These are phyloP conservation scores for Calcarius ornatus DNA, from an alignment of 2,113 vertebrate species.

Conservation along the genomic window DNA sequence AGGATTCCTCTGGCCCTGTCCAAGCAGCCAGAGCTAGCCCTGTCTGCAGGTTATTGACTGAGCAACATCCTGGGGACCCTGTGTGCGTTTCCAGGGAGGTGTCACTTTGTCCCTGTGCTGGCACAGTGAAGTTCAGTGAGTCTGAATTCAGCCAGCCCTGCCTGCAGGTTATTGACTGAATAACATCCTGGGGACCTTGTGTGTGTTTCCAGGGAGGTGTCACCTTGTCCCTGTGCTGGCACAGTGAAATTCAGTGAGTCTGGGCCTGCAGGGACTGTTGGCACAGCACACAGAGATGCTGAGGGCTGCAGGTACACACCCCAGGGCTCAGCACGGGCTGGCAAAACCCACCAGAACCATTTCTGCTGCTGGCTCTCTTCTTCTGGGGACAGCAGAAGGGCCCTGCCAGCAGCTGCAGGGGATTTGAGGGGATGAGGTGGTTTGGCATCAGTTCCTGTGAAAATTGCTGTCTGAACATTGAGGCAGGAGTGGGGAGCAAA, in stretches of 20 bases:
- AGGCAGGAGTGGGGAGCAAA: no score
- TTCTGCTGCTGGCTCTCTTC: neutral
- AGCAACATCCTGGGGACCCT: rapidly evolving
- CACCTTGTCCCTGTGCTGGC: no score
- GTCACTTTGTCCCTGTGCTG: neutral
- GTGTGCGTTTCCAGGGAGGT: rapidly evolving
- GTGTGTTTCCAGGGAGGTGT: no score
- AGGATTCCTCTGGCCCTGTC: neutral
- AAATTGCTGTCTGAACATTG: neutral
- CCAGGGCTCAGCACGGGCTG: rapidly evolving
- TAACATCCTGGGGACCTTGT: no score
- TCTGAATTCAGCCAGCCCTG: no score
- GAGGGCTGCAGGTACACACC: neutral
- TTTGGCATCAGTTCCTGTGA: neutral
- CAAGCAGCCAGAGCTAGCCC: no score
- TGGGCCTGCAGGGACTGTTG: neutral
- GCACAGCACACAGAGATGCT: neutral
- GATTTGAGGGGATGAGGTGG: neutral
- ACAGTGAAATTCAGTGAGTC: no score
- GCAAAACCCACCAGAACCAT: neutral
- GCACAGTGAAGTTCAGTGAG: neutral
- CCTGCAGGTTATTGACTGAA: no score
- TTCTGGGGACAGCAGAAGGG: neutral
- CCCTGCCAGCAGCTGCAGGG: neutral
- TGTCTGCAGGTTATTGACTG: neutral